Conservation (phyloP, 2,113 vertebrate species). For the Gila orcuttii region DNA sequence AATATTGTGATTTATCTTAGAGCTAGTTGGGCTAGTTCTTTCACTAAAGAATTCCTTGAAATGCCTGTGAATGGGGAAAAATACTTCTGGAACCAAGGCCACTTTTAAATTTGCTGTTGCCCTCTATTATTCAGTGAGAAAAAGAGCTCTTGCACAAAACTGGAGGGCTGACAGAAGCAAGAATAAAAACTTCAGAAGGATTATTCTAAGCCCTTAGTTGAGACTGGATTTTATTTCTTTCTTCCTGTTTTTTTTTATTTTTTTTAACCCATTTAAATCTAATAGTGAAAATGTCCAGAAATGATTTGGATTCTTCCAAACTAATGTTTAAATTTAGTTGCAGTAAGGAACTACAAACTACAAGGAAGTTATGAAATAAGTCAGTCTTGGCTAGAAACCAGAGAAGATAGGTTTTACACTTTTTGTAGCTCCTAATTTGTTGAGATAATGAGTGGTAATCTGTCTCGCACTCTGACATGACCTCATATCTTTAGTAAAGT, state of each 20-base stretch:
- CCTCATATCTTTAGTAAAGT: constrained; percentile 17
- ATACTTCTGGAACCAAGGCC: constrained; percentile 8
- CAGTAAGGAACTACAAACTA: constrained; percentile 19
- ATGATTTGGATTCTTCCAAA: constrained; percentile 38
- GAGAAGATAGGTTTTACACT: constrained; percentile 38
- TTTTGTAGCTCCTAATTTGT: constrained; percentile 25
- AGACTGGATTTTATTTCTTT: constrained; percentile 53
- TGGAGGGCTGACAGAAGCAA: constrained; percentile 35
- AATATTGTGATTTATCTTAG: neutral
- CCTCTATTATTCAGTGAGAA: constrained; percentile 51
- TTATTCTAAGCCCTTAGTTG: constrained; percentile 53
- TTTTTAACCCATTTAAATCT: constrained; percentile 9
- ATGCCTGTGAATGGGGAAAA: constrained; percentile 2
- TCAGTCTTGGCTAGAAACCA: constrained; percentile 40
- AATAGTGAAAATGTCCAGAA: constrained; percentile 27
- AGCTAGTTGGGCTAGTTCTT: neutral
- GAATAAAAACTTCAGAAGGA: constrained; percentile 50
- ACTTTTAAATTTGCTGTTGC: neutral
- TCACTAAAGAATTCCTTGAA: neutral
- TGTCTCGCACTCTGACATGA: constrained; percentile 31
- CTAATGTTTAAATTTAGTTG: constrained; percentile 50
- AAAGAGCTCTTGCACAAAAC: constrained; percentile 39
- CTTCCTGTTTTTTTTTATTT: constrained; percentile 2
- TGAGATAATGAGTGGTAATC: constrained; percentile 31
- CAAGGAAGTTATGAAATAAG: constrained; percentile 37